Conservation (phyloP, 2,797 vertebrate genomes). For the Cirrhinus mrigala region DNA sequence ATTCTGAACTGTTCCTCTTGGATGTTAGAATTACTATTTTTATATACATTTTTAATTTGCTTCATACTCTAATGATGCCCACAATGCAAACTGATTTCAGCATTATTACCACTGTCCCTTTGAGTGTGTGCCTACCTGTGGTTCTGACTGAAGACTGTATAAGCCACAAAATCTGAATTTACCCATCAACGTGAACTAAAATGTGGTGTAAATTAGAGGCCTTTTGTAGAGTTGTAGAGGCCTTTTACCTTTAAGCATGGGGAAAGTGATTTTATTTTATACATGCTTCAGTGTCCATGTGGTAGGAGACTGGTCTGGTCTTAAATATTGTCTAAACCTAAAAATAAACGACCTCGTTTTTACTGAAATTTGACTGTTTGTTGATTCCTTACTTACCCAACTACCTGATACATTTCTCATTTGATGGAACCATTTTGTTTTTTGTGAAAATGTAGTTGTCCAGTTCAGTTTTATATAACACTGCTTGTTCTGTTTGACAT, state of each 20-base stretch:
- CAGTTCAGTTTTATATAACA: not conserved
- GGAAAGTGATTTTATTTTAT: constrained; percentile 23
- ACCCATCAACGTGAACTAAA: constrained; percentile 8
- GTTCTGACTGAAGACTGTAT: constrained; percentile 29
- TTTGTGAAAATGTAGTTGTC: not conserved
- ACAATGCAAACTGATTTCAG: constrained; percentile 32
- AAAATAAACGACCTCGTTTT: constrained; percentile 17
- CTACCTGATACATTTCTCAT: not conserved
- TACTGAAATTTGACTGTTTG: not conserved
- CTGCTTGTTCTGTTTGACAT: not conserved
- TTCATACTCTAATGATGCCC: constrained; percentile 28
- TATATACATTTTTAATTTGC: constrained; percentile 41
- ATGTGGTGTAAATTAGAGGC: constrained; percentile 1
- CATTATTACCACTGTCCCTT: not conserved
- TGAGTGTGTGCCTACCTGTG: constrained; percentile 26
- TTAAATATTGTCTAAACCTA: not conserved
- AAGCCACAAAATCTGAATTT: constrained; percentile 16
- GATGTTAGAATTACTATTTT: constrained; percentile 49
- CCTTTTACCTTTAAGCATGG: constrained; percentile 22
- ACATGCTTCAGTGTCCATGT: constrained; percentile 15
- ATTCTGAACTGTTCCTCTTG: constrained; percentile 28
- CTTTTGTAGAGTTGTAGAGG: constrained; percentile 15
- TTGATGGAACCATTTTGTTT: not conserved
- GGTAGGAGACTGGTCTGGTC: not conserved
- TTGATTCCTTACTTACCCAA: not conserved